Percentiles rank a stretch among this genome's conserved stretches.
These are phyloP conservation scores for Falco cherrug DNA, from an alignment of 2,797 vertebrate species.

Conservation along the genomic window DNA sequence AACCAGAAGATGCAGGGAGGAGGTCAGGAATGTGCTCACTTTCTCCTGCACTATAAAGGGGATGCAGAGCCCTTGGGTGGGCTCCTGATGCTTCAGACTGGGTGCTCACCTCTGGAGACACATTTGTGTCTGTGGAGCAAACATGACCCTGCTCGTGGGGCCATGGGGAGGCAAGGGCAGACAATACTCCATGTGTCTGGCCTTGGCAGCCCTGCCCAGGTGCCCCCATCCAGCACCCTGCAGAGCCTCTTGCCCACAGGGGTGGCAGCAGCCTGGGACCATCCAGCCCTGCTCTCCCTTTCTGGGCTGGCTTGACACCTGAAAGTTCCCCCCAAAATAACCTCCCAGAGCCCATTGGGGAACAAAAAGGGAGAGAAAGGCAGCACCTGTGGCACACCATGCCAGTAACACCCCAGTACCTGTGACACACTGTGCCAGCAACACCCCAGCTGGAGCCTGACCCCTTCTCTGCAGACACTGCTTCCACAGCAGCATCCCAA, in stretches of 20 bases:
- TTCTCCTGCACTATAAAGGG: not conserved
- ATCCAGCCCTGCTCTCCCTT: not conserved
- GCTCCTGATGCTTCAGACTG: not conserved
- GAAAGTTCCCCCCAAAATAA: not conserved
- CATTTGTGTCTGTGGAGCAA: not conserved
- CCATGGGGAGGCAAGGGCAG: rapidly evolving
- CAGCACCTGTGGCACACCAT: not conserved
- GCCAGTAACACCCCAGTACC: not conserved
- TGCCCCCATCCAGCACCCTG: not conserved
- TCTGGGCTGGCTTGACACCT: not conserved
- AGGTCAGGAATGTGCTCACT: not conserved
- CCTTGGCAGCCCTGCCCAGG: not conserved
- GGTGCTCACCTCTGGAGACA: not conserved
- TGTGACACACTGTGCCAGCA: not conserved
- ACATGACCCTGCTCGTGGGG: rapidly evolving
- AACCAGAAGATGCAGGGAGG: not conserved
- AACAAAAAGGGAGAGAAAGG: not conserved
- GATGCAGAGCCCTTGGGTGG: not conserved
- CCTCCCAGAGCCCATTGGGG: not conserved
- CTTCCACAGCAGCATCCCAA: not conserved
- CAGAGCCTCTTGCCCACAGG: not conserved
- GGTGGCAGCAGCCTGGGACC: not conserved
- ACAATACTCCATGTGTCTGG: not conserved
- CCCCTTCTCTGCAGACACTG: not conserved
- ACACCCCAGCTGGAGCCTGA: rapidly evolving